phyloP scores from a whole-genome alignment of 1,140 invertebrate species.

The Zelostemma sp. region DNA sequence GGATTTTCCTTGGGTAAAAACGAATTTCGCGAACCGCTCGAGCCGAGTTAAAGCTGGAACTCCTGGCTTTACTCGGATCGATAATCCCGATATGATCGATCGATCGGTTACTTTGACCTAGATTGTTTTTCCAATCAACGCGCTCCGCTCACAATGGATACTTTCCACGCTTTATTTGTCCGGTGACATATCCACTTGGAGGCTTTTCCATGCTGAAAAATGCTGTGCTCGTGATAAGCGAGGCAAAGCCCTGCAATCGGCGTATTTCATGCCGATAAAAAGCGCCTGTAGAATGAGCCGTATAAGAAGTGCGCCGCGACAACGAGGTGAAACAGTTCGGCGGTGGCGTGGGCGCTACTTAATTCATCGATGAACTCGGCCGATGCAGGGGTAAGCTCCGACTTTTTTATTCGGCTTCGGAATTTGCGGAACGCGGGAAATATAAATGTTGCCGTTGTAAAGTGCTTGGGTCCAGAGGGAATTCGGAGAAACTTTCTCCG shows the following conservation, averaged over 20 bases:
- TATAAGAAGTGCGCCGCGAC: constrained; percentile 53
- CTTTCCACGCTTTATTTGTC: constrained; percentile 28
- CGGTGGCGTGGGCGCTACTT: constrained; percentile 19
- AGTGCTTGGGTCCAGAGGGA: too few relatives aligned
- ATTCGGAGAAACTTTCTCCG: too few relatives aligned
- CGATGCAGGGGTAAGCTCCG: constrained; percentile 12
- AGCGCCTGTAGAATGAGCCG: constrained; percentile 44
- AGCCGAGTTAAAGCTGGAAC: neutral
- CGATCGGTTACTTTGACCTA: neutral
- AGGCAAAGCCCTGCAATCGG: constrained; percentile 54
- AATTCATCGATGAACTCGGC: neutral
- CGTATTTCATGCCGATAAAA: constrained; percentile 57
- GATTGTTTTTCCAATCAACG: constrained; percentile 9
- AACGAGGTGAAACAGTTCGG: constrained; percentile 43
- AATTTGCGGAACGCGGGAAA: neutral
- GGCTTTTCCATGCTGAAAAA: constrained; percentile 35
- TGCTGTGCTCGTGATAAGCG: constrained; percentile 51
- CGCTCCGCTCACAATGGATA: constrained; percentile 21
- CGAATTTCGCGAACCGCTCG: too few relatives aligned
- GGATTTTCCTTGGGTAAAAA: too few relatives aligned
- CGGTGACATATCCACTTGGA: neutral
- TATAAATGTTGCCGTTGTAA: too few relatives aligned
- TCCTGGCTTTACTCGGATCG: neutral
- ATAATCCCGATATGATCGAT: neutral
- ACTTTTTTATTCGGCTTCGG: neutral